Conservation (phyloP, 1,140 invertebrate genomes). For the Leptinotarsa undecemlineata region DNA sequence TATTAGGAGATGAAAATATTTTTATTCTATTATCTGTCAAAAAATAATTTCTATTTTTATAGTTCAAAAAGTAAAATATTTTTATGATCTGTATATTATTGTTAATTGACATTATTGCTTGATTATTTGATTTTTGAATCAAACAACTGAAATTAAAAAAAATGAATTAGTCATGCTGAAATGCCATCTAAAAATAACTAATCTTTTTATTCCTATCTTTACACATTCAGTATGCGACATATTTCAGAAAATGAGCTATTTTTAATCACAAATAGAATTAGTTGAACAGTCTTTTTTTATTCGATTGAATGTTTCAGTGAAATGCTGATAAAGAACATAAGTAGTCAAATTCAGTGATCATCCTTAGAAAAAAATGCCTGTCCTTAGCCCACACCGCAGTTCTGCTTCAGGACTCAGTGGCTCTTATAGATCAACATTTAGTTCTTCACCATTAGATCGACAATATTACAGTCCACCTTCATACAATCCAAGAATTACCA, state of each 20-base stretch:
- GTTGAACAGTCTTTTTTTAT: not conserved
- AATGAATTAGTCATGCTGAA: not conserved
- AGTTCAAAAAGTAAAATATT: not conserved
- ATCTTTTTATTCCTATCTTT: conserved; percentile 21
- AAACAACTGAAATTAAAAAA: conserved; percentile 14
- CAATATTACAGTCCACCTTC: conserved; percentile 58
- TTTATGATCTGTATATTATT: too few species aligned
- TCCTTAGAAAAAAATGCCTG: conserved; percentile 57
- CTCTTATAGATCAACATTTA: conserved; percentile 59
- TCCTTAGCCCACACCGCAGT: conserved; percentile 60
- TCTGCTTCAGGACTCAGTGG: conserved; percentile 53
- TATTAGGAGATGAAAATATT: not conserved
- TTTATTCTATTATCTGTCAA: not conserved
- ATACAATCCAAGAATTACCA: conserved; percentile 56
- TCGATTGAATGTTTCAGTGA: conserved; percentile 24
- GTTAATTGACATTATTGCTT: not conserved
- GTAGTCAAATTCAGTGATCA: not conserved
- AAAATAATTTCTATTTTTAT: not conserved
- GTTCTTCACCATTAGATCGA: conserved; percentile 58
- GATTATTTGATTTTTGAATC: not conserved
- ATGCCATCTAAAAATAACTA: conserved; percentile 24
- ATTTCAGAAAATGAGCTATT: conserved; percentile 31
- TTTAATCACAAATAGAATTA: conserved; percentile 13
- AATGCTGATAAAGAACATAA: conserved; percentile 17
- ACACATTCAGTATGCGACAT: conserved; percentile 15